A percentile compares a stretch with the other conserved stretches of the same genome.
Conservation (phyloP, 2,888 invertebrate species). For the Eupithecia tripunctaria region DNA sequence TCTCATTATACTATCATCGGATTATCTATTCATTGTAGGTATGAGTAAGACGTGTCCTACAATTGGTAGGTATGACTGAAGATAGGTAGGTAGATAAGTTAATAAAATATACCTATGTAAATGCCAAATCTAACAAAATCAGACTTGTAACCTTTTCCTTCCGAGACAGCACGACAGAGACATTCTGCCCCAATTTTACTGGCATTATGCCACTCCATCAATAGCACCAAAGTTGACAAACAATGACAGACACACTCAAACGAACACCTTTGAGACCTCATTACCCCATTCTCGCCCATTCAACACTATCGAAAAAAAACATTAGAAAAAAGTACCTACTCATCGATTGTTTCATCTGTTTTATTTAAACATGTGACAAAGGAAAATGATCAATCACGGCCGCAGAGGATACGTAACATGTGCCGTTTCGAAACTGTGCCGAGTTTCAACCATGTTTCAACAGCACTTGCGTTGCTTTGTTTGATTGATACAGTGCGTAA, state of each 20-base stretch:
- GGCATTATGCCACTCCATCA: slow-evolving; percentile 7
- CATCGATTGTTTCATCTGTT: slow-evolving; percentile 24
- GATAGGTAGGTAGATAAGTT: background rate
- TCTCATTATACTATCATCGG: background rate
- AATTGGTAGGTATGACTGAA: background rate
- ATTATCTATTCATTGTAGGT: slow-evolving; percentile 5
- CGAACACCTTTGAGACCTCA: slow-evolving; percentile 16
- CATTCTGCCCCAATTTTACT: slow-evolving; percentile 15
- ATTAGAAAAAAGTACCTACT: slow-evolving; percentile 30
- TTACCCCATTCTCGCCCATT: slow-evolving; percentile 23
- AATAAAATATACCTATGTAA: background rate
- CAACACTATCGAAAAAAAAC: slow-evolving; percentile 22
- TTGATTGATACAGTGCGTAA: slow-evolving; percentile 80
- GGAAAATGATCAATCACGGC: slow-evolving; percentile 41
- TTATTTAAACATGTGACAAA: slow-evolving; percentile 41
- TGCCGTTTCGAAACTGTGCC: slow-evolving; percentile 70
- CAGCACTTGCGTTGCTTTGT: slow-evolving; percentile 68
- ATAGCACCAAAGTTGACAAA: slow-evolving; percentile 1
- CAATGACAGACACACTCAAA: background rate
- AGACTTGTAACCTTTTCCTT: background rate
- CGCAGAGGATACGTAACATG: slow-evolving; percentile 67
- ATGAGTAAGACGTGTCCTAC: slow-evolving; percentile 4
- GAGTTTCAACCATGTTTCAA: slow-evolving; percentile 58
- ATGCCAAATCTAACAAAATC: background rate
- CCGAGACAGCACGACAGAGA: background rate